Conservation (phyloP, 2,797 vertebrate genomes). For the Tokudaia muenninki region DNA sequence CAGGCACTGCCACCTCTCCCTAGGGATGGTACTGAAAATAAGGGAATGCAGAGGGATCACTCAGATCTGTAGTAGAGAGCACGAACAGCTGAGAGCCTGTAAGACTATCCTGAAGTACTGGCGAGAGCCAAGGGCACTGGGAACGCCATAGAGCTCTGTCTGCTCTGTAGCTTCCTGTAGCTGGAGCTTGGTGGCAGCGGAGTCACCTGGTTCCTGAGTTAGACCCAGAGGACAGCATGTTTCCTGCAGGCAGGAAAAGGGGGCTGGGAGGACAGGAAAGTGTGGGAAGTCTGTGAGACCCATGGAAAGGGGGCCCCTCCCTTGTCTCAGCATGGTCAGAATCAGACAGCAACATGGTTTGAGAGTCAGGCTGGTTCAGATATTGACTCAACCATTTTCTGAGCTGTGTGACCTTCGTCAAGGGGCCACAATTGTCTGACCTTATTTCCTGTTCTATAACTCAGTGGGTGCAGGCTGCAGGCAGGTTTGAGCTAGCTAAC, state of each 20-base stretch:
- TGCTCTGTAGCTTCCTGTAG: conserved; percentile 66
- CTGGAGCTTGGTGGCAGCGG: conserved; percentile 35
- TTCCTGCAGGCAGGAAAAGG: conserved; percentile 58
- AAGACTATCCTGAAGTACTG: not conserved
- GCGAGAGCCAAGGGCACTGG: not conserved
- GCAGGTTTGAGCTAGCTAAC: not conserved
- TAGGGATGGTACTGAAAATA: not conserved
- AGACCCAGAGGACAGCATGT: not conserved
- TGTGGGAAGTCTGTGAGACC: not conserved
- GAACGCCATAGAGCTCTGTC: not conserved
- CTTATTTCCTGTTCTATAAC: not conserved
- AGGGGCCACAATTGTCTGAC: not conserved
- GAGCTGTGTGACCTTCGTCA: not conserved
- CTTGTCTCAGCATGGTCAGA: not conserved
- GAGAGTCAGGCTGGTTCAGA: not conserved
- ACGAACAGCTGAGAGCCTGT: not conserved
- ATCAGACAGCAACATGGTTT: not conserved
- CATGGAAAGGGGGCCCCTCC: not conserved
- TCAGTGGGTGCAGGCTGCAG: not conserved
- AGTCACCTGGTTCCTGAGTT: conserved; percentile 69
- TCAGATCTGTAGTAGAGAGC: not conserved
- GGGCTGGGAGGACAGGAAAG: conserved; percentile 51
- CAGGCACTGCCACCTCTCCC: not conserved
- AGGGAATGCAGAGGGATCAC: not conserved
- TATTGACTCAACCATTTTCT: not conserved